Percentiles rank a stretch among this genome's conserved stretches.
These are phyloP conservation scores for Drosophila tanythrix DNA, from an alignment of 2,888 invertebrate genomes.

Conservation along the genomic window DNA sequence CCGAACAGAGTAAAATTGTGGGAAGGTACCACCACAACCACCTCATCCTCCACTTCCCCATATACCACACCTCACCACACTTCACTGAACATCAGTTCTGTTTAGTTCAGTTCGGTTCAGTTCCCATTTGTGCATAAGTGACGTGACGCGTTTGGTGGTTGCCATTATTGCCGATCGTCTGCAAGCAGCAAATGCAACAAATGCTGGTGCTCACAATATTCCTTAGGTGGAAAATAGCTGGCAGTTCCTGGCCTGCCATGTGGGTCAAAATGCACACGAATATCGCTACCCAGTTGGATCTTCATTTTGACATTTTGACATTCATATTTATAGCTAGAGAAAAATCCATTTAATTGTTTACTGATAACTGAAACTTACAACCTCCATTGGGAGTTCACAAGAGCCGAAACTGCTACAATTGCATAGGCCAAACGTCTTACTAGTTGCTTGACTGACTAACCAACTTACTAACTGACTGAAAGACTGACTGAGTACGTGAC, in stretches of 20 bases:
- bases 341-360: slow-evolving; percentile 67
- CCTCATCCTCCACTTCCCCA: slow-evolving; percentile 13
- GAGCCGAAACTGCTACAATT: slow-evolving; percentile 2
- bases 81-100: slow-evolving; percentile 20
- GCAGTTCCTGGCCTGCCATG: slow-evolving; percentile 67
- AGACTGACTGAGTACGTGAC: slow-evolving; percentile 40
- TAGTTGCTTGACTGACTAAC: slow-evolving; percentile 15
- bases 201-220: slow-evolving; percentile 79
- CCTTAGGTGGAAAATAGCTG: slow-evolving; percentile 77
- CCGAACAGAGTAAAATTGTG: slow-evolving; percentile 57
- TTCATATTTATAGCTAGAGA: slow-evolving; percentile 74
- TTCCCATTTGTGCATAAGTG: slow-evolving; percentile 57
- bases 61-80: slow-evolving; percentile 19
- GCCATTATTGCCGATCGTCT: slow-evolving; percentile 54
- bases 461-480: slow-evolving; percentile 11
- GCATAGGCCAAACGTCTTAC: slow-evolving; percentile 15
- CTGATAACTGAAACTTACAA: slow-evolving; percentile 68
- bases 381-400: slow-evolving; percentile 25
- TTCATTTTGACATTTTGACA: slow-evolving; percentile 59
- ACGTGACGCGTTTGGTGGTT: slow-evolving; percentile 48
- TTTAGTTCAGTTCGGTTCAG: slow-evolving; percentile 31
- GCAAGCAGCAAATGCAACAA: slow-evolving; percentile 33
- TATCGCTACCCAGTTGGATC: slow-evolving; percentile 28
- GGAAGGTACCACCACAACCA: slow-evolving; percentile 46
- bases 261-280: slow-evolving; percentile 74